These are phyloP conservation scores for Sciurus carolinensis DNA, from an alignment of 2,797 vertebrate species.

Conservation along the genomic window DNA sequence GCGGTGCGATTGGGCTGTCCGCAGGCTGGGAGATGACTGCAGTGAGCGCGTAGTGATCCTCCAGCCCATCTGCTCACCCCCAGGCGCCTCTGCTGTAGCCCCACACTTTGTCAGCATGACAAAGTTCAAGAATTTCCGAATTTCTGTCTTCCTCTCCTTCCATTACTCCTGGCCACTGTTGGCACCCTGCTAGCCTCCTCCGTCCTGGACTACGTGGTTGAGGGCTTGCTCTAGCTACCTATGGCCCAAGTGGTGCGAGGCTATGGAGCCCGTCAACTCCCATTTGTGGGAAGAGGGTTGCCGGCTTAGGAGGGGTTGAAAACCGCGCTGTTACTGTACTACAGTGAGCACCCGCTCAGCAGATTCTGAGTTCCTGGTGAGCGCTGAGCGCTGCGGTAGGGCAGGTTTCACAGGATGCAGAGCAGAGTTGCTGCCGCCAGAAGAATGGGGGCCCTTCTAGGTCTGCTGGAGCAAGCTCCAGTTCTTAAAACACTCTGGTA, in stretches of 20 bases:
- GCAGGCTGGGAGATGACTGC: background rate
- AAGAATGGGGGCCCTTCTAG: background rate
- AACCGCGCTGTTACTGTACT: background rate
- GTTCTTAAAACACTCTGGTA: background rate
- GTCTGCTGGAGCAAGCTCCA: background rate
- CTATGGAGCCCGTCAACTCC: background rate
- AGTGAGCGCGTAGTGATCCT: background rate
- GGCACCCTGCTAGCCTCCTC: slow-evolving; percentile 87
- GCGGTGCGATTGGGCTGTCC: too few relatives aligned
- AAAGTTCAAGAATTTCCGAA: slow-evolving; percentile 10
- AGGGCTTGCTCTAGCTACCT: background rate
- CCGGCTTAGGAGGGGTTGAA: background rate
- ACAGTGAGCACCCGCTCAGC: background rate
- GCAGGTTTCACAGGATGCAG: background rate
- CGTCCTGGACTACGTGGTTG: background rate
- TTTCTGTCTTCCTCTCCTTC: background rate
- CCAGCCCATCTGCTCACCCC: background rate
- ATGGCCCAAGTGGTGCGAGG: too few relatives aligned
- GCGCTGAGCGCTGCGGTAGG: background rate
- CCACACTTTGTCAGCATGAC: background rate
- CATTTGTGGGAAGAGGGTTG: slow-evolving; percentile 72
- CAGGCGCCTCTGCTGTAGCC: background rate
- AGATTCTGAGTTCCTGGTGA: background rate
- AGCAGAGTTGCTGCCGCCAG: background rate
- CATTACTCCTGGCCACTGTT: slow-evolving; percentile 29